A percentile compares a stretch with the other conserved stretches of the same genome.
Conservation (phyloP, 2,888 invertebrate species). For the Microchrysa polita region DNA sequence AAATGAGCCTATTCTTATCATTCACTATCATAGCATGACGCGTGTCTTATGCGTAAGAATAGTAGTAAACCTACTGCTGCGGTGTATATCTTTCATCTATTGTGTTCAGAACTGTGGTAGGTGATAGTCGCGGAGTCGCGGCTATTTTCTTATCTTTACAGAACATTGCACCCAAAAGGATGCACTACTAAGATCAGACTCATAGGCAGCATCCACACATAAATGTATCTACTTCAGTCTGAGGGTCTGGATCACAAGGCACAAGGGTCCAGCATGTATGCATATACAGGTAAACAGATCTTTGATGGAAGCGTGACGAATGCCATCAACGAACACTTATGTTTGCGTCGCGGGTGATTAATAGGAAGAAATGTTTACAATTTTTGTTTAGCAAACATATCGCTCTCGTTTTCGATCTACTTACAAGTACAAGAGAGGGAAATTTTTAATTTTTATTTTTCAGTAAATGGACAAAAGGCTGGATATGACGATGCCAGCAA, state of each 20-base stretch:
- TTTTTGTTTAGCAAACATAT: conserved; percentile 38
- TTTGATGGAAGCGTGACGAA: conserved; percentile 16
- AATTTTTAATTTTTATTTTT: too few species aligned
- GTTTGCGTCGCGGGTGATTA: conserved; percentile 25
- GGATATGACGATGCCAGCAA: too few species aligned
- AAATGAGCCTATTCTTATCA: too few species aligned
- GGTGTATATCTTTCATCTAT: neutral
- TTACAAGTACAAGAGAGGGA: too few species aligned
- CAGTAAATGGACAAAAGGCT: too few species aligned
- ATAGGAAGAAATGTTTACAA: conserved; percentile 12
- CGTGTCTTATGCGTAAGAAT: neutral
- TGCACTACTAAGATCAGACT: too few species aligned
- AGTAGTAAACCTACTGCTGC: too few species aligned
- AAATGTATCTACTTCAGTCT: too few species aligned
- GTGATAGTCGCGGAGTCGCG: neutral
- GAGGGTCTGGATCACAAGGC: neutral
- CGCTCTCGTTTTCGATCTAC: conserved; percentile 35
- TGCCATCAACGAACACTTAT: conserved; percentile 24
- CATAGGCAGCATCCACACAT: too few species aligned
- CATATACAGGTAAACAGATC: neutral
- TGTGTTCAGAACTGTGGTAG: neutral
- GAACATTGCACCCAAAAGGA: too few species aligned
- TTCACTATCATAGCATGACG: neutral
- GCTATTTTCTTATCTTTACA: neutral
- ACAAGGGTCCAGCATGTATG: neutral